These are phyloP conservation scores for Sialia sialis DNA, from an alignment of 2,113 vertebrate genomes.

Conservation along the genomic window DNA sequence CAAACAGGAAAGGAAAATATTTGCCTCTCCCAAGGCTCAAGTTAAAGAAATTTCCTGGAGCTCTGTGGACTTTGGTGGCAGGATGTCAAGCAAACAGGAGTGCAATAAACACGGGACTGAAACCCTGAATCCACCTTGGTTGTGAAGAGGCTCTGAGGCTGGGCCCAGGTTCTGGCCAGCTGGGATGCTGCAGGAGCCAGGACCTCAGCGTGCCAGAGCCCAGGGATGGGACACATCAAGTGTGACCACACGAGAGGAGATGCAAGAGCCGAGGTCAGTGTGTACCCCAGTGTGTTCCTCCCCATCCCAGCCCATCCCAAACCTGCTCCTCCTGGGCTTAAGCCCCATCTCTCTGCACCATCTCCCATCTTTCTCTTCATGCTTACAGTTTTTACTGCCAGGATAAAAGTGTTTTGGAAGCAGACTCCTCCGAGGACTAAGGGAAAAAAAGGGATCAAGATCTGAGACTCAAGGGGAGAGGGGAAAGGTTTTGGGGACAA, in stretches of 20 bases:
- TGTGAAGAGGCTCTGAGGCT: not conserved
- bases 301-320: not conserved
- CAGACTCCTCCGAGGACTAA: not conserved
- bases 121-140: not conserved
- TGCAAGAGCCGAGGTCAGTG: rapidly evolving
- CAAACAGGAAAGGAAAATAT: constrained; percentile 32
- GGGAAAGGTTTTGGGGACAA: constrained; percentile 54
- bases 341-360: not conserved
- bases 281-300: rapidly evolving
- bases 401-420: constrained; percentile 38
- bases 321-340: not conserved
- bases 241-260: not conserved
- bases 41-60: not conserved
- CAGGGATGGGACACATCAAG: rapidly evolving
- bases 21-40: not conserved
- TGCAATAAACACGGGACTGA: not conserved
- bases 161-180: not conserved
- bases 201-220: rapidly evolving
- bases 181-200: not conserved
- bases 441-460: constrained; percentile 26
- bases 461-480: constrained; percentile 27
- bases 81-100: not conserved
- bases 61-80: not conserved
- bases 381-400: not conserved
- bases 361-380: not conserved